Base-by-base conservation (phyloP, 2,888 invertebrate species). In the Octonoba sinensis region DNA sequence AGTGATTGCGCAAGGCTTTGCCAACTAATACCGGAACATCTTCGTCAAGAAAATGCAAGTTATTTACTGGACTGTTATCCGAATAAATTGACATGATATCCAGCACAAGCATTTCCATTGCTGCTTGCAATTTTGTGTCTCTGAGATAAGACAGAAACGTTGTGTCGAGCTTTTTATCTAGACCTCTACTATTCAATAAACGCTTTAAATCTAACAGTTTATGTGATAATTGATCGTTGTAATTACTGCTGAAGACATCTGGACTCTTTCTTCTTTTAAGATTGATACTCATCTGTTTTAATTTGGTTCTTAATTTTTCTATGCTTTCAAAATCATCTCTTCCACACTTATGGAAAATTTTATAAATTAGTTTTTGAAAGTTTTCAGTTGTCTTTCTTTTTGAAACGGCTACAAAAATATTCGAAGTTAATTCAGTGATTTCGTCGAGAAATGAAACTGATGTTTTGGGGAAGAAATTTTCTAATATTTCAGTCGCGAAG, bases 1-100 rank as follows among this genome's bases (percentile, higher is more conserved):
- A 51, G 22, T 79, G 66, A 22, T 72, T 79, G 6, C 72, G 64
- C 36, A 79, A 54, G 36, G 44, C 27, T 47, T 59, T 72, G 8
- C 79, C 79, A 22, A 72, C 56, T 47, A 73, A 59, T n/a, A 65
- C 6, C 2, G 72, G 47, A n/a, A 16, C 2, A n/a, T 46, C 16
- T 8, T 65, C 11, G 6, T 79, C 65, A n/a, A 59, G 13, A 44
- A 36, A 57, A 11, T 24, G 8, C 22, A 46, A 24, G 59, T 79
- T 72, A 22, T 79, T 47, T 22, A 47, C 22, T n/a, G 65, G 64
- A 66, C n/a, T 13, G 1, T 44, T 0, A 1, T 8, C 44, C 18
- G 44, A 20, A 27, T 27, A 27, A n/a, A 36, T 20, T 46, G 72
- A 72, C 46, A 70, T n/a, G 13, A 70, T 27, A 1, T 64, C 56